Evolutionary conservation across 2,113 vertebrate genomes (phyloP), one percentile per base, ranked within the genome.

Genomic region (Hydrolagus affinis): DNA sequence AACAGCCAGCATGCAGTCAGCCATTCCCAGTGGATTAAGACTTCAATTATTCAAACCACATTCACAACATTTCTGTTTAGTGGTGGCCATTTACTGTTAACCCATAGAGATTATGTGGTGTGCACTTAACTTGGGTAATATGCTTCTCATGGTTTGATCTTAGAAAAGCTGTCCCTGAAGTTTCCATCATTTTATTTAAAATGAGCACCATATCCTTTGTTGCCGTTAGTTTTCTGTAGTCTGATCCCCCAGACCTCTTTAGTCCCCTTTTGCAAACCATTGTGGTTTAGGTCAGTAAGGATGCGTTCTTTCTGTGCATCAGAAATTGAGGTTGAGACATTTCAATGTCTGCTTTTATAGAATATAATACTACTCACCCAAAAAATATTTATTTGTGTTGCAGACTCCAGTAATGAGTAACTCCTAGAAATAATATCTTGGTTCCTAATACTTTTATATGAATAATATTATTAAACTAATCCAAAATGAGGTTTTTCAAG

Each of bases 1-100:
- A 83, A 83, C 17, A 15, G 78, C 78, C 60, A 68, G 28, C 32
- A 9, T 80, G 59, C 23, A 80, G 59, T 80, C 14, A 28, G 30
- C 59, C 59, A 64, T 80, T 80, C 60, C 77, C 14, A 64, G 15
- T 64, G 28, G 60, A 68, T 83, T 83, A 32, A 66, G 30, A 83
- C 14, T 21, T 32, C 28, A 66, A 64, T 83, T 68, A 83, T 83
- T 66, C 15, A 83, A 83, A 68, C 78, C 78, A 83, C 78, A 68
- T 19, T 83, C 62, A 11, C 60, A 83, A 14, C 8, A 83, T 30
- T 83, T 83, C 60, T 32, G n/a, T n/a, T 83, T 66, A 28, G 28
- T 64, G 30, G 21, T 30, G 60, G 62, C 8, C 28, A 68, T 68
- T 66, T 83, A 68, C 62, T 68, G 17, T 83, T 83, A 66, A 28